Conservation (phyloP, 2,888 invertebrate species). For the Deladenus siricidicola region DNA sequence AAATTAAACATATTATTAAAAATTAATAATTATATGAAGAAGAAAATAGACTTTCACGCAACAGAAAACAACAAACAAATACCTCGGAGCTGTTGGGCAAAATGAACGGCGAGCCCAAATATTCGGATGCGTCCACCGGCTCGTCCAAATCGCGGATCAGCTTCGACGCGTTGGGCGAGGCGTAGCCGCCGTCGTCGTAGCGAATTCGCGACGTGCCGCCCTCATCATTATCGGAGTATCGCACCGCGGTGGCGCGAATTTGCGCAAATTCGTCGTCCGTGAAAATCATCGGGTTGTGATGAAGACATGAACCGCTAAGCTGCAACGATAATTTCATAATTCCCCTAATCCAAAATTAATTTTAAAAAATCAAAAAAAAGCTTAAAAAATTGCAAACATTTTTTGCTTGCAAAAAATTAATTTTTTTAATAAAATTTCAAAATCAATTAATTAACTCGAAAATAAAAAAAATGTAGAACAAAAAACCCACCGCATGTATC, state of each 20-base stretch:
- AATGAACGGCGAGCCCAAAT: neutral
- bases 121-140: neutral
- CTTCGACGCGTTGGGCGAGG: neutral
- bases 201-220: neutral
- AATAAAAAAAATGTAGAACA: no score
- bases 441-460: no score
- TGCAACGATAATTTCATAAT: no score
- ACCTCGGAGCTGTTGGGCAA: neutral
- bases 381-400: no score
- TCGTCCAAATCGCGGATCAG: neutral
- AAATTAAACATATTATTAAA: no score
- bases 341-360: no score
- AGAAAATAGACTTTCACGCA: no score
- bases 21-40: no score
- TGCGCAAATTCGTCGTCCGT: neutral
- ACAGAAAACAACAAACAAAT: neutral
- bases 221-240: neutral
- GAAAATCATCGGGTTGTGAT: neutral
- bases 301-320: neutral
- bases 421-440: no score
- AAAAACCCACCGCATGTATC: neutral
- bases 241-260: neutral
- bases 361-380: no score
- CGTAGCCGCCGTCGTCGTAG: neutral
- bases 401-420: no score